phyloP scores from a whole-genome alignment of 2,888 invertebrate species.

The Caradrina kadenii region DNA sequence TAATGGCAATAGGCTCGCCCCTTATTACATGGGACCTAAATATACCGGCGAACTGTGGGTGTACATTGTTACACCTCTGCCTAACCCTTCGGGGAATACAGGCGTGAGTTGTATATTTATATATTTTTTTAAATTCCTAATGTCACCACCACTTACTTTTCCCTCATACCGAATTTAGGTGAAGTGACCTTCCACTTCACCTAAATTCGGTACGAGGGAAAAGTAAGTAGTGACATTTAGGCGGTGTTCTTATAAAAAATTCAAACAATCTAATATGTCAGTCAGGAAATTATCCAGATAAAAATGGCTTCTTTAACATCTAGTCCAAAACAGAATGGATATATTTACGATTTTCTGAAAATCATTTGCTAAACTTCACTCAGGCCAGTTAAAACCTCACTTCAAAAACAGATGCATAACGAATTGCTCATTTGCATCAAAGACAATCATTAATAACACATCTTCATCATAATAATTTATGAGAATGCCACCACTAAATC shows the following conservation, averaged over 20 bases:
- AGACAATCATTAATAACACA: slow-evolving; percentile 59
- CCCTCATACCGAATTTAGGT: no score
- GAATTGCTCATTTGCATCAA: slow-evolving; percentile 49
- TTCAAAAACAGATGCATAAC: slow-evolving; percentile 37
- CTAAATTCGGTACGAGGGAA: no score
- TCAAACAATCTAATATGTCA: neutral
- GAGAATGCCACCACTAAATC: slow-evolving; percentile 75
- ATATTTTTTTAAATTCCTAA: no score
- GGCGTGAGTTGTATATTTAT: no score
- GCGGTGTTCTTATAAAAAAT: no score
- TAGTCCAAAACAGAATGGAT: neutral
- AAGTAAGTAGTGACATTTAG: neutral
- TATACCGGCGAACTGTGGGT: no score
- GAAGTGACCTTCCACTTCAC: no score
- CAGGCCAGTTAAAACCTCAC: slow-evolving; percentile 3
- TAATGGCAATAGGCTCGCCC: no score
- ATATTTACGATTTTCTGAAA: slow-evolving; percentile 4
- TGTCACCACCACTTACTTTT: no score
- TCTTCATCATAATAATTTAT: slow-evolving; percentile 68
- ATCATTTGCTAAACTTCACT: slow-evolving; percentile 6
- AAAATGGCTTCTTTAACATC: neutral
- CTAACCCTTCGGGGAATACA: no score
- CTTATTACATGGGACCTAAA: no score
- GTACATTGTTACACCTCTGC: no score
- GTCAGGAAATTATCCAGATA: neutral